Percentiles rank a stretch among this genome's conserved stretches.
These are phyloP conservation scores for Fringilla coelebs DNA, from an alignment of 2,797 vertebrate species.

Conservation along the genomic window DNA sequence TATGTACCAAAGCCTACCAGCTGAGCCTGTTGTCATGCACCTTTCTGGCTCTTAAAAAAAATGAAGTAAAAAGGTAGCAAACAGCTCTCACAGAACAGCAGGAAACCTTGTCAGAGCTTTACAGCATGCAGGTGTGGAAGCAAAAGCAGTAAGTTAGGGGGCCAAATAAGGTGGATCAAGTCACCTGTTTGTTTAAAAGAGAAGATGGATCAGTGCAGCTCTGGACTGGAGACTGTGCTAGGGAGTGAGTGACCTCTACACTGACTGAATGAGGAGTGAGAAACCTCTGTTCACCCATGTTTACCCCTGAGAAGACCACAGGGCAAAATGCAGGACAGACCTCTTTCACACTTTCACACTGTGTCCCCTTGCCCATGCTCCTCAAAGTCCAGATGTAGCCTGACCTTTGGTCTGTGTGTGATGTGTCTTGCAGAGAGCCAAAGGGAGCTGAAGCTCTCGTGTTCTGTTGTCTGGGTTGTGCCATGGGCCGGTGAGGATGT, in stretches of 20 bases:
- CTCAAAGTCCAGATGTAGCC: background rate
- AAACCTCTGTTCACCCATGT: background rate
- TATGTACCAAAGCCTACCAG: background rate
- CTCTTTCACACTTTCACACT: background rate
- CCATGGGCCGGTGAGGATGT: fast-evolving
- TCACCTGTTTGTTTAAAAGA: background rate
- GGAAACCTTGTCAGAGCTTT: background rate
- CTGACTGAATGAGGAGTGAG: background rate
- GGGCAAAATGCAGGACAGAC: background rate
- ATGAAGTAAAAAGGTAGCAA: background rate
- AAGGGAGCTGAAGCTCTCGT: background rate
- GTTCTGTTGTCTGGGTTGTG: background rate
- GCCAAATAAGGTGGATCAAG: background rate
- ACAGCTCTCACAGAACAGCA: background rate
- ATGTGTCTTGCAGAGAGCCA: background rate
- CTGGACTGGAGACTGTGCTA: background rate
- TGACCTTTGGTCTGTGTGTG: background rate
- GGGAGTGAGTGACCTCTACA: background rate
- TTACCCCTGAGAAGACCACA: background rate
- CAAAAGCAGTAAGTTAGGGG: background rate
- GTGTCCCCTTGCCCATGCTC: background rate
- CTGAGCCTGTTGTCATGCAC: background rate
- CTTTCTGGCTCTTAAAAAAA: background rate
- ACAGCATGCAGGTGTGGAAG: background rate
- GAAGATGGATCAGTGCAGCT: background rate